Evolutionary conservation across 2,888 invertebrate genomes (phyloP).

Genomic region (Drosophila subquinaria): DNA sequence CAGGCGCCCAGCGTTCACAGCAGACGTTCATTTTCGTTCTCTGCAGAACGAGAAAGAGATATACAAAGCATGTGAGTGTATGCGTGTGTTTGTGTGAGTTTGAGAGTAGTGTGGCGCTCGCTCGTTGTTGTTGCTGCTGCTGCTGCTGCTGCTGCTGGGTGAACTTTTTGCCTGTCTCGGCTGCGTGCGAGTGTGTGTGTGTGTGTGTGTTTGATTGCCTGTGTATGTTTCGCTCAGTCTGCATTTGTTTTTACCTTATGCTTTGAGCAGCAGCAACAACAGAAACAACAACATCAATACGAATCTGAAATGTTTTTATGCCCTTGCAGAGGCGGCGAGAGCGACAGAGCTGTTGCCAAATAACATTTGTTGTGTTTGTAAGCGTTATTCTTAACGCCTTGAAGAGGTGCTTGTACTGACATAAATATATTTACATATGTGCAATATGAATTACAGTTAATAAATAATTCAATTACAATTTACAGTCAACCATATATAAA

Average conservation of each 20-base stretch:
- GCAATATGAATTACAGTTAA: conserved; percentile 7
- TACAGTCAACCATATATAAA: background rate
- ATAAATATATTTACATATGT: conserved; percentile 14
- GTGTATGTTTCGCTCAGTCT: conserved; percentile 33
- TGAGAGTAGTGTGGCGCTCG: conserved; percentile 31
- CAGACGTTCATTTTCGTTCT: conserved; percentile 28
- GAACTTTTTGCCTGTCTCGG: conserved; percentile 39
- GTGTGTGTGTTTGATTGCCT: conserved; percentile 8
- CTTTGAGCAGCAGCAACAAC: conserved; percentile 33
- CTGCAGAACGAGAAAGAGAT: conserved; percentile 14
- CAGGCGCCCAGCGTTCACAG: conserved; percentile 76
- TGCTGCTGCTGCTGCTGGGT: conserved; percentile 29
- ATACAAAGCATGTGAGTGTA: conserved; percentile 3
- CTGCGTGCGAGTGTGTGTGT: conserved; percentile 12
- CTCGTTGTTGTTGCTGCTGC: conserved; percentile 20
- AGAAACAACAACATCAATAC: conserved; percentile 25
- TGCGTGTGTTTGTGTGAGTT: conserved; percentile 13
- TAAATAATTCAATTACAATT: conserved; percentile 17
- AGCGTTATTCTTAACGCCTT: conserved; percentile 36
- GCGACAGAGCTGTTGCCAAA: conserved; percentile 3
- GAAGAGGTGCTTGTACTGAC: conserved; percentile 16
- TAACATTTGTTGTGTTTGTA: conserved; percentile 28
- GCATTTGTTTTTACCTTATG: conserved; percentile 55
- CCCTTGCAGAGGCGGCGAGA: conserved; percentile 31
- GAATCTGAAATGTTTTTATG: conserved; percentile 53